These are phyloP conservation scores for Candoia aspera DNA, from an alignment of 2,113 vertebrate genomes.

Conservation along the genomic window DNA sequence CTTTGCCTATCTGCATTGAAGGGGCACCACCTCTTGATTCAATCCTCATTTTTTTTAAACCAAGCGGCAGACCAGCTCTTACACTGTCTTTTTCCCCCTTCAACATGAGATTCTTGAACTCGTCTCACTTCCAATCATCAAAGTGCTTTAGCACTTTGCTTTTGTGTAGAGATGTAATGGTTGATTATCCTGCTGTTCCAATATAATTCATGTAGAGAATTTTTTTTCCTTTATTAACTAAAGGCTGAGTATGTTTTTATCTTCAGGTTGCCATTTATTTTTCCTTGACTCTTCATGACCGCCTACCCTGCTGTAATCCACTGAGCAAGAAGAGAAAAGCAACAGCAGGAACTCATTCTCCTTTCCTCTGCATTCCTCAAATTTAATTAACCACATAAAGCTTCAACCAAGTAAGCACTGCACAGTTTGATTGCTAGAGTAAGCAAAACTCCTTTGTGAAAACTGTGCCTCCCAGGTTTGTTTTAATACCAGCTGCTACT, in stretches of 20 bases:
- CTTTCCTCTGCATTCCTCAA: not conserved
- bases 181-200: conserved; percentile 61
- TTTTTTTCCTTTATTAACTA: conserved; percentile 47
- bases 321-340: not conserved
- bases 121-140: not conserved
- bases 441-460: conserved; percentile 3
- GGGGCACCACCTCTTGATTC: not conserved
- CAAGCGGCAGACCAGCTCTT: not conserved
- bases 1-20: not conserved
- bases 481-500: not conserved
- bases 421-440: not conserved
- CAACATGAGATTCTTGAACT: not conserved
- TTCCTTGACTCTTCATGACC: not conserved
- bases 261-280: not conserved
- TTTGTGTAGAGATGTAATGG: conserved; percentile 53
- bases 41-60: not conserved
- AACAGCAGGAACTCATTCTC: not conserved
- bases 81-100: not conserved
- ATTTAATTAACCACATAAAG: not conserved
- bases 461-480: not conserved
- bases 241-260: conserved; percentile 27
- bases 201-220: conserved; percentile 19
- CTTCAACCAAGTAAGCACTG: not conserved
- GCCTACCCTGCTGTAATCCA: not conserved
- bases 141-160: conserved; percentile 45